Percentiles rank a stretch among this genome's conserved stretches.
phyloP scores from a whole-genome alignment of 2,888 invertebrate genomes.

The Folsomia candida region DNA sequence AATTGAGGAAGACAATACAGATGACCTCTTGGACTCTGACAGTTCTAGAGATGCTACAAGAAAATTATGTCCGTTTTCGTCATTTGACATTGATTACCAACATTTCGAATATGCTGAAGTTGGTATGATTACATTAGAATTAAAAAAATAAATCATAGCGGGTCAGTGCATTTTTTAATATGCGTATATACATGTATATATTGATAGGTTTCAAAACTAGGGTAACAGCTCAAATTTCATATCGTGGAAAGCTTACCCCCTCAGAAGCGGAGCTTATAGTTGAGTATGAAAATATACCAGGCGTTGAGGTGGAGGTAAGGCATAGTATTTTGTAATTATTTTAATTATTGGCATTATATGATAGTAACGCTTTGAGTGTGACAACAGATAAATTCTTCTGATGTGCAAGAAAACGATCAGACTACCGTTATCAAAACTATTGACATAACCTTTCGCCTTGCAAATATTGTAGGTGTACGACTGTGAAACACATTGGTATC shows the following conservation, averaged over 20 bases:
- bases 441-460: conserved; percentile 43
- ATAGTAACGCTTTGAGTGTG: conserved; percentile 22
- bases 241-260: conserved; percentile 35
- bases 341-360: background rate
- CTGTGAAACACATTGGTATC: too few species aligned
- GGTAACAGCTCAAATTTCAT: conserved; percentile 41
- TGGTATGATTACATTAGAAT: conserved; percentile 15
- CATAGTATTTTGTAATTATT: background rate
- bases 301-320: conserved; percentile 33
- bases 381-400: background rate
- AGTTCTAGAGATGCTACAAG: background rate
- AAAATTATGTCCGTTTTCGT: conserved; percentile 39
- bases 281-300: conserved; percentile 38
- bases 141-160: background rate
- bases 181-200: conserved; percentile 1
- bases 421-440: conserved; percentile 43
- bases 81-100: conserved; percentile 29
- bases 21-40: background rate
- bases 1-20: background rate
- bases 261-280: conserved; percentile 43
- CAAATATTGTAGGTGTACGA: conserved; percentile 32
- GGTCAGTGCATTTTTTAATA: background rate
- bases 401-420: conserved; percentile 14
- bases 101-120: conserved; percentile 45
- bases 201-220: conserved; percentile 31